A percentile compares a stretch with the other conserved stretches of the same genome.
phyloP scores from a whole-genome alignment of 2,888 invertebrate genomes.

The Pyrocoelia pectoralis region DNA sequence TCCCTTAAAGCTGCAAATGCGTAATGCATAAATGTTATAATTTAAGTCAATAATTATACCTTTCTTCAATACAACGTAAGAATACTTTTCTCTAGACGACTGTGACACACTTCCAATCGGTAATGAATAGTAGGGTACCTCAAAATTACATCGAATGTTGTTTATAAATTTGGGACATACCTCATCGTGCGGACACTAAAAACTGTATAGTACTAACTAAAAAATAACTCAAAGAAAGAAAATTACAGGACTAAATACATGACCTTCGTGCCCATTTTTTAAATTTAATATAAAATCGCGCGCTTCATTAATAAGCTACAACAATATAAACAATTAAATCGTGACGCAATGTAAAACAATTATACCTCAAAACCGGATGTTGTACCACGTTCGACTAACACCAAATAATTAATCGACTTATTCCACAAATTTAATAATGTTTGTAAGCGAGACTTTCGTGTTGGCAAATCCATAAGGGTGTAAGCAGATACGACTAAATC shows the following conservation, averaged over 20 bases:
- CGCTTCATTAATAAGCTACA: conserved; percentile 77
- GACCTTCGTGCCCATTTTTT: conserved; percentile 60
- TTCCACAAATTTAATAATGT: conserved; percentile 83
- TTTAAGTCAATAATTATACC: conserved; percentile 58
- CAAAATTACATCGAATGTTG: conserved; percentile 81
- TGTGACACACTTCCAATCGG: conserved; percentile 61
- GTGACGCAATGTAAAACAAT: too few relatives aligned
- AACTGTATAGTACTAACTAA: background rate
- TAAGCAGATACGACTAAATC: conserved; percentile 84
- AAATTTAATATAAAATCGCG: conserved; percentile 79
- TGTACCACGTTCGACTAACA: conserved; percentile 86
- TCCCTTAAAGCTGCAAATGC: conserved; percentile 60
- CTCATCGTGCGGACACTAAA: conserved; percentile 83
- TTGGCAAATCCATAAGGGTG: conserved; percentile 81
- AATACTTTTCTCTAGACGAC: conserved; percentile 68
- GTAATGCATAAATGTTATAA: conserved; percentile 4
- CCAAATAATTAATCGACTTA: conserved; percentile 81
- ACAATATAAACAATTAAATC: conserved; percentile 22
- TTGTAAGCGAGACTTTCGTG: conserved; percentile 70
- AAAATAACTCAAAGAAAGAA: conserved; percentile 15
- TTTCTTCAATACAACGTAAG: conserved; percentile 85
- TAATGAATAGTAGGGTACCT: conserved; percentile 68
- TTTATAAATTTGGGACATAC: conserved; percentile 77
- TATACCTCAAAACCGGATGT: conserved; percentile 78
- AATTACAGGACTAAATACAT: conserved; percentile 79